A percentile compares a stretch with the other conserved stretches of the same genome.
Evolutionary conservation across 1,140 invertebrate species (phyloP).

Genomic region (Atta colombica): DNA sequence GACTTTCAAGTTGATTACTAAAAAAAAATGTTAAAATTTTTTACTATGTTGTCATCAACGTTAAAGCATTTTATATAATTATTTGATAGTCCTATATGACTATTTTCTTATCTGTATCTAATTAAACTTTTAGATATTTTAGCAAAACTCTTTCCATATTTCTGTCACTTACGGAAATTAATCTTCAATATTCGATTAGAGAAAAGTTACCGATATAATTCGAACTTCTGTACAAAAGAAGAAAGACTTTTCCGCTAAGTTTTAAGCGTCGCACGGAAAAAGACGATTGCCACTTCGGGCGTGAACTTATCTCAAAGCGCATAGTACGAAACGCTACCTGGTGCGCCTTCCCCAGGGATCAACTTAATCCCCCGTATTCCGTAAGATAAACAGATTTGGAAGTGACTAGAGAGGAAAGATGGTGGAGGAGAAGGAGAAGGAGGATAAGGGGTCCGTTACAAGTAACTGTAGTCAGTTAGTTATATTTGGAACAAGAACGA

Average conservation of each 20-base stretch:
- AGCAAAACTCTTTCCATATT: not conserved
- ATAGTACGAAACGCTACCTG: conserved; percentile 16
- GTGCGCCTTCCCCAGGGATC: conserved; percentile 21
- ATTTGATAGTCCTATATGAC: too few relatives aligned
- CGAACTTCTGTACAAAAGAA: not conserved
- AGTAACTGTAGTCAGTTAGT: conserved; percentile 48
- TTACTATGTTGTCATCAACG: too few relatives aligned
- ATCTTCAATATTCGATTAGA: conserved; percentile 18
- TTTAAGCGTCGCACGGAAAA: not conserved
- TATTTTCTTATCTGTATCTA: too few relatives aligned
- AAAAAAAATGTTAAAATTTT: too few relatives aligned
- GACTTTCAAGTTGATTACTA: too few relatives aligned
- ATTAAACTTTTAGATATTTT: too few relatives aligned
- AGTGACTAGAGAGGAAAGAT: not conserved
- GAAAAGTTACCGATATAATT: conserved; percentile 26
- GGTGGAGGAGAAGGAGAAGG: not conserved
- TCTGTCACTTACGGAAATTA: not conserved
- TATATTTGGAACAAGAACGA: conserved; percentile 33
- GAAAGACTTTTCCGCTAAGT: not conserved
- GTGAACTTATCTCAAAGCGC: conserved; percentile 15
- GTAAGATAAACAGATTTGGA: conserved; percentile 68
- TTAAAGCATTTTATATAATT: too few relatives aligned
- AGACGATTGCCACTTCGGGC: conserved; percentile 48
- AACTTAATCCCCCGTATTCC: conserved; percentile 53
- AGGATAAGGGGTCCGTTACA: not conserved